phyloP scores from a whole-genome alignment of 30 jellyfish, hydroid and myxozoan genomes.

The Sanderia malayensis region DNA sequence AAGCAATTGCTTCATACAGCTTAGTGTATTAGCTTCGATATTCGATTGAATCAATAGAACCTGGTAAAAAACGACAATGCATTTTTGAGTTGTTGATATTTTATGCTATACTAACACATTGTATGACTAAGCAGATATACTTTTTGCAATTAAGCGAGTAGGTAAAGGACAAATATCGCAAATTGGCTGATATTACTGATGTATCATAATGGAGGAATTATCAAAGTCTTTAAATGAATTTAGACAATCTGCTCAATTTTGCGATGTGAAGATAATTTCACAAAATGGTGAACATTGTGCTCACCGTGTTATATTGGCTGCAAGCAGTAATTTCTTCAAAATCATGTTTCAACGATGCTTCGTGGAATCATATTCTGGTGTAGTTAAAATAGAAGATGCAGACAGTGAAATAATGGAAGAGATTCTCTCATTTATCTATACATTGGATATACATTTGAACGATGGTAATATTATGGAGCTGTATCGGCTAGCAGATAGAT shows the following conservation, averaged over 20 bases:
- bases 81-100: too few relatives aligned
- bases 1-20: too few relatives aligned
- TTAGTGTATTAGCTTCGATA: background rate
- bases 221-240: slow-evolving; percentile 24
- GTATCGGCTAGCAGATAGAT: slow-evolving; percentile 73
- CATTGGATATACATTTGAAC: slow-evolving; percentile 34
- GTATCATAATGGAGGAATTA: slow-evolving; percentile 34
- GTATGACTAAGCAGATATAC: too few relatives aligned
- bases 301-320: slow-evolving; percentile 65
- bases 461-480: slow-evolving; percentile 55
- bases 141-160: too few relatives aligned
- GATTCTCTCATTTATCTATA: slow-evolving; percentile 48
- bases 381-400: slow-evolving; percentile 53
- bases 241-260: slow-evolving; percentile 27
- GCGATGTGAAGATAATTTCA: slow-evolving; percentile 58
- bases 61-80: slow-evolving; percentile 1
- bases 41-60: background rate
- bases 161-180: too few relatives aligned
- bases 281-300: slow-evolving; percentile 42
- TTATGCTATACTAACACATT: too few relatives aligned
- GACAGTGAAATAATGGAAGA: slow-evolving; percentile 29
- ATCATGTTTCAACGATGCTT: slow-evolving; percentile 50
- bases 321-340: slow-evolving; percentile 53
- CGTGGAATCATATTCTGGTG: slow-evolving; percentile 54
- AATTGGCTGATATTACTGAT: too few relatives aligned